phyloP scores from a whole-genome alignment of 2,888 invertebrate species.

The Amblyjoppa proteus region DNA sequence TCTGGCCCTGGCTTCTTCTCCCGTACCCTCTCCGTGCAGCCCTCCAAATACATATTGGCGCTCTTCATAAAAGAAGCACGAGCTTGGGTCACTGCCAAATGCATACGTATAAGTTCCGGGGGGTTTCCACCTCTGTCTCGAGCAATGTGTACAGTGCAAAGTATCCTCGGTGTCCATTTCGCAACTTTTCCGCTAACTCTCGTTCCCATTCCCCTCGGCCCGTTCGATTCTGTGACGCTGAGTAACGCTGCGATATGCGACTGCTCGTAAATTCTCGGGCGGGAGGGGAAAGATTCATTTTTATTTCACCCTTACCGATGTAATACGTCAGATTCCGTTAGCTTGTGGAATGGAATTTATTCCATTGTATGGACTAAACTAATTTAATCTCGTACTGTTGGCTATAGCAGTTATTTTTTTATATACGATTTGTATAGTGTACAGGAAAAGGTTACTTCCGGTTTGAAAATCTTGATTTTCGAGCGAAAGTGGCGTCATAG shows the following conservation, averaged over 20 bases:
- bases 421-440: too few relatives aligned
- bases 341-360: too few relatives aligned
- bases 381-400: too few relatives aligned
- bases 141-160: conserved; percentile 18
- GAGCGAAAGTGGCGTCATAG: not conserved
- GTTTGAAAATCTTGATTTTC: not conserved
- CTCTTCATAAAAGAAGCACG: conserved; percentile 54
- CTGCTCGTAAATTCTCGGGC: not conserved
- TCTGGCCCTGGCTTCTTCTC: conserved; percentile 49
- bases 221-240: conserved; percentile 2
- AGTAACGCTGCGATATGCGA: not conserved
- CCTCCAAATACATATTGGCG: conserved; percentile 68
- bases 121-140: conserved; percentile 34
- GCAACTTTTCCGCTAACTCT: conserved; percentile 14
- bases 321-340: not conserved
- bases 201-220: conserved; percentile 15
- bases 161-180: conserved; percentile 23
- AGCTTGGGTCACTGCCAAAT: conserved; percentile 63
- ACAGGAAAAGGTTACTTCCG: too few relatives aligned
- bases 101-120: conserved; percentile 50
- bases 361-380: too few relatives aligned
- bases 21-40: conserved; percentile 56
- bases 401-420: too few relatives aligned
- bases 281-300: not conserved
- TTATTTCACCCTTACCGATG: not conserved